Conservation (phyloP, 2,888 invertebrate genomes). For the Seira musarum region DNA sequence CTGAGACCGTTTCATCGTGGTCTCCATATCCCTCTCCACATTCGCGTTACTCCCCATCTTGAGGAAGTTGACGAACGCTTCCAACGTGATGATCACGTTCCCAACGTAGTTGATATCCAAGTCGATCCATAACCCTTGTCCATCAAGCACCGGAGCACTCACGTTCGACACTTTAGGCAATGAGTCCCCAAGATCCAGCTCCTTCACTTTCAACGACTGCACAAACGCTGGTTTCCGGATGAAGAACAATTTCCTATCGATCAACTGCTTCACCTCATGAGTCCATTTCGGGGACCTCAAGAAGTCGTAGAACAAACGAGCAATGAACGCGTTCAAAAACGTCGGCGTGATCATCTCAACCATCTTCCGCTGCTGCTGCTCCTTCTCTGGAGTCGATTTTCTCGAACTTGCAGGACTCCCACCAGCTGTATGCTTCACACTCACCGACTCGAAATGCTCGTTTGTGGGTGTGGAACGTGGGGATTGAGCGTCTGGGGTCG, state of each 20-base stretch:
- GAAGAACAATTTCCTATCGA: conserved; percentile 89
- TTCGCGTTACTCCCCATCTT: conserved; percentile 72
- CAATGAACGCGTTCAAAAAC: conserved; percentile 86
- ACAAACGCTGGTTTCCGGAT: conserved; percentile 93
- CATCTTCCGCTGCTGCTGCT: conserved; percentile 10
- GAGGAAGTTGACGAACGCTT: conserved; percentile 90
- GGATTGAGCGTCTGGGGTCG: not conserved
- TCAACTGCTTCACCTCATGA: conserved; percentile 81
- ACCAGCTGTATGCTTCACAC: not conserved
- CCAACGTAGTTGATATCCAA: conserved; percentile 87
- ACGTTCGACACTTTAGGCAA: conserved; percentile 77
- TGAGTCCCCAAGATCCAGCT: conserved; percentile 81
- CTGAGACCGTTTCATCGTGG: not conserved
- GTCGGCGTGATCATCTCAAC: conserved; percentile 72
- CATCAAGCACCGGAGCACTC: conserved; percentile 81
- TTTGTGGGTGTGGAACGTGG: conserved; percentile 8
- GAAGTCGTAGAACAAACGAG: conserved; percentile 87
- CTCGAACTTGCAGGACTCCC: conserved; percentile 44
- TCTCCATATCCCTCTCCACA: not conserved
- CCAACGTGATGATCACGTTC: conserved; percentile 84
- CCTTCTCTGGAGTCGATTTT: conserved; percentile 52
- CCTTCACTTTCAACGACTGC: conserved; percentile 84
- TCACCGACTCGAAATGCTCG: conserved; percentile 15
- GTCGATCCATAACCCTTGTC: conserved; percentile 91
- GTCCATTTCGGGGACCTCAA: conserved; percentile 82